Percentiles rank a stretch among this genome's conserved stretches.
Conservation (phyloP, 1,140 invertebrate genomes). For the Neuroterus valhalla region DNA sequence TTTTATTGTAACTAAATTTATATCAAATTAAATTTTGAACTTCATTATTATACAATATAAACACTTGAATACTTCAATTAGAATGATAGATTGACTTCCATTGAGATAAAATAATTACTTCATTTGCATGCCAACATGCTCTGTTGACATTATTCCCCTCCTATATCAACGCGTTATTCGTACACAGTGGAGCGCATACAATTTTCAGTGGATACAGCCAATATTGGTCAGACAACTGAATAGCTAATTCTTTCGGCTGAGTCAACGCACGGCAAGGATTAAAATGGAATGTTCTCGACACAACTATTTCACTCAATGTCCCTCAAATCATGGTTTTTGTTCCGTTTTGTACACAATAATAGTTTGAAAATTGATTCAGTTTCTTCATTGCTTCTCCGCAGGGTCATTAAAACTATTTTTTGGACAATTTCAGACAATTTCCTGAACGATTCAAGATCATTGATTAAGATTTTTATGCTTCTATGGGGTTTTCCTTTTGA, state of each 20-base stretch:
- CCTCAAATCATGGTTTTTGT: background rate
- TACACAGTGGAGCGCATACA: background rate
- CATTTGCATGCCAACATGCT: constrained; percentile 24
- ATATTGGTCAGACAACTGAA: constrained; percentile 18
- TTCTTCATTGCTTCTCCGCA: too few species aligned
- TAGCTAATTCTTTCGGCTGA: constrained; percentile 15
- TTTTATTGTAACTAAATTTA: too few species aligned
- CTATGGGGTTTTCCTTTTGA: too few species aligned
- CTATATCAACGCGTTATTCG: constrained; percentile 20
- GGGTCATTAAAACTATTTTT: too few species aligned
- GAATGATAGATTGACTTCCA: background rate
- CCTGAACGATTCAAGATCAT: too few species aligned
- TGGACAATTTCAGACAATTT: too few species aligned
- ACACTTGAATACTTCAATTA: background rate
- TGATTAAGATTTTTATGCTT: too few species aligned
- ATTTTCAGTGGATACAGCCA: constrained; percentile 5
- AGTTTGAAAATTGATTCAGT: too few species aligned
- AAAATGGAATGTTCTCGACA: background rate
- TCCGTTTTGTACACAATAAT: background rate
- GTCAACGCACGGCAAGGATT: constrained; percentile 9
- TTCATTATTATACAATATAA: too few species aligned
- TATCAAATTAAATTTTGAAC: too few species aligned
- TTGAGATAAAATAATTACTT: constrained; percentile 19
- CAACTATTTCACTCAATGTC: background rate
- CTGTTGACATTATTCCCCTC: constrained; percentile 24